phyloP scores from a whole-genome alignment of 2,113 vertebrate genomes.

The Peromyscus polionotus region DNA sequence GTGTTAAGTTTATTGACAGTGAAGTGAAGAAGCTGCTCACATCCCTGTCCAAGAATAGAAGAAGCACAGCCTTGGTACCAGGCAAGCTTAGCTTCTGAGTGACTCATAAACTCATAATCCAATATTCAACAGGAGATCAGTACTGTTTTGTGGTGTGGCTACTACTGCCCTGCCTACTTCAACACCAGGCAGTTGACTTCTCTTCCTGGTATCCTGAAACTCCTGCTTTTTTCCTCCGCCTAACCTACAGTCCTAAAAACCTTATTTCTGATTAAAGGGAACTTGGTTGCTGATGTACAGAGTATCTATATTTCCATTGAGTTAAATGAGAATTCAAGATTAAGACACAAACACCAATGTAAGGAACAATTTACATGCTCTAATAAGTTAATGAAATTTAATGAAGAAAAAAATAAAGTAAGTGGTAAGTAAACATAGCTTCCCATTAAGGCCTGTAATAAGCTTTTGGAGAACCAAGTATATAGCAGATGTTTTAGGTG shows the following conservation, averaged over 20 bases:
- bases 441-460: neutral
- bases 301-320: neutral
- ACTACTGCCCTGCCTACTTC: neutral
- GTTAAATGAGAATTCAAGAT: constrained; percentile 23
- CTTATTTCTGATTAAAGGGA: neutral
- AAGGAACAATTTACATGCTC: neutral
- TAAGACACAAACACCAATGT: neutral
- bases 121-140: constrained; percentile 42
- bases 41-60: neutral
- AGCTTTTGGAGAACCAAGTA: neutral
- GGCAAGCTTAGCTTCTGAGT: constrained; percentile 5
- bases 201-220: neutral
- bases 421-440: constrained; percentile 7
- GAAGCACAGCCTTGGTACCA: neutral
- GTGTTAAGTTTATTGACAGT: neutral
- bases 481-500: neutral
- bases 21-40: neutral
- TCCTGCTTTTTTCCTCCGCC: neutral
- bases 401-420: neutral
- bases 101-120: constrained; percentile 48
- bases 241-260: neutral
- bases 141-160: neutral
- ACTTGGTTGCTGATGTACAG: neutral
- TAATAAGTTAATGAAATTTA: constrained; percentile 42
- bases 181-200: neutral